phyloP scores from a whole-genome alignment of 1,140 invertebrate genomes.

The Apocrypta bakeri region DNA sequence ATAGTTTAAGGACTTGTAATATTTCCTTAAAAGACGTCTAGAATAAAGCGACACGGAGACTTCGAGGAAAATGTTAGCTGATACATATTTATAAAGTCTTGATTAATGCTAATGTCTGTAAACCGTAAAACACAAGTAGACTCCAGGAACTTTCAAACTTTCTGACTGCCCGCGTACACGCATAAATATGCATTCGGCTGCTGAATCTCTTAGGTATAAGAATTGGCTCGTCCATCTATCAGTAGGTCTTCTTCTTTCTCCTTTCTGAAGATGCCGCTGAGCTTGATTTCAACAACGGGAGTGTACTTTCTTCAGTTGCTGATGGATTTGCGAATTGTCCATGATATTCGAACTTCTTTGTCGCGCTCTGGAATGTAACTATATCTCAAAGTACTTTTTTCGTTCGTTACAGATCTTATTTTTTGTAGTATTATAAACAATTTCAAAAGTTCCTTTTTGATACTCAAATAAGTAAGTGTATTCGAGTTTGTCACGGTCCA shows the following conservation, averaged over 20 bases:
- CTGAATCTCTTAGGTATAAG: too few relatives aligned
- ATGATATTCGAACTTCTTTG: not conserved
- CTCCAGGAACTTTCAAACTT: not conserved
- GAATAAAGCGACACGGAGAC: too few relatives aligned
- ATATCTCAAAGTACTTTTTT: not conserved
- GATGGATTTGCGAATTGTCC: slow-evolving; percentile 15
- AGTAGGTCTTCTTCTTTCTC: not conserved
- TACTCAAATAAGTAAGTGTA: too few relatives aligned
- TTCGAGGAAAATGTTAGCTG: not conserved
- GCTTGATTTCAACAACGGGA: not conserved
- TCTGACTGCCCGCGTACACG: not conserved
- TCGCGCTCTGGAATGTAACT: slow-evolving; percentile 15
- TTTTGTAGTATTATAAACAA: too few relatives aligned
- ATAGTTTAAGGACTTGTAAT: not conserved
- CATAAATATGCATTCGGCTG: not conserved
- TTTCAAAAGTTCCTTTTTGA: too few relatives aligned
- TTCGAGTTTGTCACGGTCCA: too few relatives aligned
- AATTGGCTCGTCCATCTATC: not conserved
- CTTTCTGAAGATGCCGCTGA: not conserved
- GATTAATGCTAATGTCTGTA: slow-evolving; percentile 14
- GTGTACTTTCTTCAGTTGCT: not conserved
- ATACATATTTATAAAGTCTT: slow-evolving; percentile 7
- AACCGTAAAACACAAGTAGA: not conserved
- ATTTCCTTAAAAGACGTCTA: not conserved
- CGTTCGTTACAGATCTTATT: not conserved